phyloP scores from a whole-genome alignment of 1,140 invertebrate species.

The Bilobella aurantiaca region DNA sequence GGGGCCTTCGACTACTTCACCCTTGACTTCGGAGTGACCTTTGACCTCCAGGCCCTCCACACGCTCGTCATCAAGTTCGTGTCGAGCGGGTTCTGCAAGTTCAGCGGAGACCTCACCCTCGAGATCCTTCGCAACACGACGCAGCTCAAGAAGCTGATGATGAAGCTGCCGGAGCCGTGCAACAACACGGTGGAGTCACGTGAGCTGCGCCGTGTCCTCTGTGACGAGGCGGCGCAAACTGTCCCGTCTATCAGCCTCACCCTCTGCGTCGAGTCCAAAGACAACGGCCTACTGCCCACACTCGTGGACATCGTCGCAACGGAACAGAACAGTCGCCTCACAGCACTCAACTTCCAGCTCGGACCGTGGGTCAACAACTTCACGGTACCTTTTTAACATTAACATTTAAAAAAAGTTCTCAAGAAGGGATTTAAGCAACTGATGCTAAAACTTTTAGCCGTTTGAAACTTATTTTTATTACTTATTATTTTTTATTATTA shows the following conservation, averaged over 20 bases:
- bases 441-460: too few relatives aligned
- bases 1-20: not conserved
- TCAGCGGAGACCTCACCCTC: not conserved
- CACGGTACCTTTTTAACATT: too few relatives aligned
- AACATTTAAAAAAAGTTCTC: too few relatives aligned
- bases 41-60: not conserved
- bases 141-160: not conserved
- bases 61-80: not conserved
- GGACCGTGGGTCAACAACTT: not conserved
- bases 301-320: not conserved
- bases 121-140: not conserved
- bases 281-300: not conserved
- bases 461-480: too few relatives aligned
- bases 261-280: not conserved
- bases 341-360: not conserved
- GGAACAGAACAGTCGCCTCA: not conserved
- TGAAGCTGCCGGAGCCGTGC: not conserved
- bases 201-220: not conserved
- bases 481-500: too few relatives aligned
- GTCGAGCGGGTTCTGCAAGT: not conserved
- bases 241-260: not conserved
- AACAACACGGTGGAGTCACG: not conserved
- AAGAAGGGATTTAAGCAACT: too few relatives aligned
- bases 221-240: not conserved
- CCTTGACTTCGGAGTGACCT: not conserved